These are phyloP conservation scores for Heliconius himera DNA, from an alignment of 1,140 invertebrate species.

Conservation along the genomic window DNA sequence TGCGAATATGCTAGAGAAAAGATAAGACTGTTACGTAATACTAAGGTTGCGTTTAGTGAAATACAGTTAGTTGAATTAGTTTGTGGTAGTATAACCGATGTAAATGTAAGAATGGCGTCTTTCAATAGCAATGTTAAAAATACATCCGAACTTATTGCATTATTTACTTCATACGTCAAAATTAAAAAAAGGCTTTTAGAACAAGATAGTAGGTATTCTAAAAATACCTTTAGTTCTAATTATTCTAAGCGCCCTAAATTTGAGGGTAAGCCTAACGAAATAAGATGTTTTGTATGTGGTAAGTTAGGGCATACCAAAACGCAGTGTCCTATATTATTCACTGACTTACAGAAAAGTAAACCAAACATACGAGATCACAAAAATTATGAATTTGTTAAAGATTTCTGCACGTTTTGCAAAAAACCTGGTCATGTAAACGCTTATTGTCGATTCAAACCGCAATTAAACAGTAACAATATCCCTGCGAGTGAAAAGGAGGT, in stretches of 20 bases:
- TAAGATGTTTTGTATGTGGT: slow-evolving; percentile 9
- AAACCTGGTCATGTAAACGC: neutral
- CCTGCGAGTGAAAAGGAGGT: slow-evolving; percentile 4
- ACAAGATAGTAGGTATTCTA: neutral
- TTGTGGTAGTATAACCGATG: slow-evolving; percentile 44
- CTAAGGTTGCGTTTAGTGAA: slow-evolving; percentile 43
- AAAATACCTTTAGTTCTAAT: neutral
- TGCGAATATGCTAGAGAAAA: slow-evolving; percentile 46
- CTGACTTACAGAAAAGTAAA: slow-evolving; percentile 12
- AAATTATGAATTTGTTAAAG: neutral
- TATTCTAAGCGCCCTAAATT: slow-evolving; percentile 18
- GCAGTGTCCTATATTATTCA: neutral
- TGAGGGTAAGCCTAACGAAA: neutral
- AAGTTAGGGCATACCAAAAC: neutral
- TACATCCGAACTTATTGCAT: slow-evolving; percentile 37
- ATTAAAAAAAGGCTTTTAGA: slow-evolving; percentile 31
- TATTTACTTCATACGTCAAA: slow-evolving; percentile 37
- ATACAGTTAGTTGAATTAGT: slow-evolving; percentile 42
- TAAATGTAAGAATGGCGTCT: slow-evolving; percentile 42
- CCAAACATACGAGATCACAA: neutral
- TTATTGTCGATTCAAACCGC: neutral
- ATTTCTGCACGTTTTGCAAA: neutral
- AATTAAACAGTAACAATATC: neutral
- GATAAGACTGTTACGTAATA: slow-evolving; percentile 38
- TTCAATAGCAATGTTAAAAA: slow-evolving; percentile 42